These are phyloP conservation scores for Anolis apletophallus DNA, from an alignment of 2,797 vertebrate species.

Conservation along the genomic window DNA sequence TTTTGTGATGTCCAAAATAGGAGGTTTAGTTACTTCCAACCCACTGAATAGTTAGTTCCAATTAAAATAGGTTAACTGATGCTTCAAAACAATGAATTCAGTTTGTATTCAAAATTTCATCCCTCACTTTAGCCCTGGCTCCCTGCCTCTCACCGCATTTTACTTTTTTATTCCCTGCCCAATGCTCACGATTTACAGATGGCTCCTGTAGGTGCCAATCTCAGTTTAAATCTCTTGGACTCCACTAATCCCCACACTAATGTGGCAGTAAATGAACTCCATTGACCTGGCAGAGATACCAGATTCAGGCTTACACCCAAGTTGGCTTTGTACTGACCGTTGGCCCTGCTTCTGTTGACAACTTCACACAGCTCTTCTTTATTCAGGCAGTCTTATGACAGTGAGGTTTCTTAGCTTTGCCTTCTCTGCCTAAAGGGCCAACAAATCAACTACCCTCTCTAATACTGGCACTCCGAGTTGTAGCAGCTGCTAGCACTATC, in stretches of 20 bases:
- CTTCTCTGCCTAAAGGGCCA: background rate
- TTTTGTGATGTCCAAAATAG: no score
- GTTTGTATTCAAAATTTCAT: background rate
- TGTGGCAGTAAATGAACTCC: background rate
- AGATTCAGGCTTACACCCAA: background rate
- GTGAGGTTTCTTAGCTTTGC: background rate
- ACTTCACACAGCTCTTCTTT: background rate
- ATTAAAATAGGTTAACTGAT: no score
- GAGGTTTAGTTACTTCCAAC: no score
- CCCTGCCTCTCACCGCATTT: background rate
- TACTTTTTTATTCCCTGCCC: background rate
- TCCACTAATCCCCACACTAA: background rate
- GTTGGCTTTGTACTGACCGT: background rate
- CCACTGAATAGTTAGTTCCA: no score
- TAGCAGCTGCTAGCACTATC: background rate
- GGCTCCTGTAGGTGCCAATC: background rate
- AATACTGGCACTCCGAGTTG: background rate
- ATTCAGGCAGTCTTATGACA: background rate
- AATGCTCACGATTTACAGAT: background rate
- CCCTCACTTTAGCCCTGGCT: background rate
- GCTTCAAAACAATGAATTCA: no score
- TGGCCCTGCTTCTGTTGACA: background rate
- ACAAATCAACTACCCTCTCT: conserved; percentile 15
- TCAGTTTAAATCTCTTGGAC: background rate
- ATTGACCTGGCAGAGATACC: background rate